Evolutionary conservation across 2,797 vertebrate species (phyloP), one percentile per base, ranked within the genome.

Genomic region (Nothura maculosa): DNA sequence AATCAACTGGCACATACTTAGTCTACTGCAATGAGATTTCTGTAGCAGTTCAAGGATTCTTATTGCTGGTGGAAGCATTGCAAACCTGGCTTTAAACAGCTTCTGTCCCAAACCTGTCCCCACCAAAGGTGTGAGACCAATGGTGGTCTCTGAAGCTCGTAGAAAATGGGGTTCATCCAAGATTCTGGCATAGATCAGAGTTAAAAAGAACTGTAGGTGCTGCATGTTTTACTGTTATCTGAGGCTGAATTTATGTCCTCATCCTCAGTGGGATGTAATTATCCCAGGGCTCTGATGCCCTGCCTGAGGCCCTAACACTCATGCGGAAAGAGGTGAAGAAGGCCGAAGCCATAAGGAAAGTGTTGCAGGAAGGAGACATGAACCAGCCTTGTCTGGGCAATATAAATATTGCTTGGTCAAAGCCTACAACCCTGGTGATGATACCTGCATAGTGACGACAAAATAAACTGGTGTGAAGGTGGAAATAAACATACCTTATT

Each of bases 161-260:
- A 18, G 11, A 25, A 74, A 3, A 3, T 40, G 32, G 3, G n/a
- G 4, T 14, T 82, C 63, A 86, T n/a, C 32, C 22, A 25, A 86
- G 63, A 61, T 36, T 14, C 0, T 0, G 5, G 10, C 1, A 1
- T 25, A 24, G 30, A 62, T 20, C 24, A 5, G 5, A 42, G 25
- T 25, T 14, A 13, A 42, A 54, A 82, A 84, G 8, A 15, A 13
- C 27, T 9, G 12, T 17, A 45, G 27, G 47, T 22, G 21, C 30
- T 18, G 8, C 9, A 2, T 45, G 40, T 57, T 22, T 38, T 36
- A 27, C 4, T 66, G 27, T 45, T 55, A 84, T 5, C 2, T 19
- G 50, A 19, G 18, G 12, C n/a, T 87, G 81, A 6, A 28, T 85
- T 69, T 52, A 9, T 32, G 30, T 42, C 52, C 42, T 63, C 13